Evolutionary conservation across 2,113 vertebrate genomes (phyloP), one percentile per base, ranked within the genome.

Genomic region (Prunella fulvescens): DNA sequence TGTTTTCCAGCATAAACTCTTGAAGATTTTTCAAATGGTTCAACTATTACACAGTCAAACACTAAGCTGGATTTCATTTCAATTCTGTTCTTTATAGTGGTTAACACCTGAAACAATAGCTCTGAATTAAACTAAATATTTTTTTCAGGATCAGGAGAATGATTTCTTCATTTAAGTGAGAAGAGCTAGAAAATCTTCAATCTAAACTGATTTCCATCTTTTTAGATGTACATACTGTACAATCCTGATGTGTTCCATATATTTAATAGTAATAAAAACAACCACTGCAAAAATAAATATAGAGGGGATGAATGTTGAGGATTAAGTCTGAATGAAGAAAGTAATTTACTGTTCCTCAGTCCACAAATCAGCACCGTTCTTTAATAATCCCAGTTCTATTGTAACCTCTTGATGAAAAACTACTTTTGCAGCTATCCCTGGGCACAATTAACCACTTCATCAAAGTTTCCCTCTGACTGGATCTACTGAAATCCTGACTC

Each of bases 141-240:
- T 60, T 60, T 95, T 84, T 47, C 57, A 64, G 35, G 31, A 50
- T 72, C 69, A 76, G 64, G 44, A 91, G 82, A 93, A 76, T 56
- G 17, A 87, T 85, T 73, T 83, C 65, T 91, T 87, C n/a, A 72
- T 71, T 94, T 64, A 35, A 76, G 37, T 40, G 44, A 84, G 26
- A 87, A 78, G 9, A 91, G 20, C 19, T 37, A 83, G 26, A 64
- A 92, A 74, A 90, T 61, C 45, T 81, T 82, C n/a, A 53, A 3
- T 44, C 28, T 57, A 53, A 81, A 61, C 5, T 53, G 14, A 79
- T 48, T 85, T 84, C 12, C 26, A 40, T 22, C 26, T 56, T 91
- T 62, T 62, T n/a, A n/a, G n/a, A n/a, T n/a, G n/a, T 9, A 22
- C 0, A 0, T 24, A 19, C 12, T 0, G 0, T 44, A 85, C 28